Percentiles rank a stretch among this genome's conserved stretches.
phyloP scores from a whole-genome alignment of 2,888 invertebrate species.

The Patella depressa region DNA sequence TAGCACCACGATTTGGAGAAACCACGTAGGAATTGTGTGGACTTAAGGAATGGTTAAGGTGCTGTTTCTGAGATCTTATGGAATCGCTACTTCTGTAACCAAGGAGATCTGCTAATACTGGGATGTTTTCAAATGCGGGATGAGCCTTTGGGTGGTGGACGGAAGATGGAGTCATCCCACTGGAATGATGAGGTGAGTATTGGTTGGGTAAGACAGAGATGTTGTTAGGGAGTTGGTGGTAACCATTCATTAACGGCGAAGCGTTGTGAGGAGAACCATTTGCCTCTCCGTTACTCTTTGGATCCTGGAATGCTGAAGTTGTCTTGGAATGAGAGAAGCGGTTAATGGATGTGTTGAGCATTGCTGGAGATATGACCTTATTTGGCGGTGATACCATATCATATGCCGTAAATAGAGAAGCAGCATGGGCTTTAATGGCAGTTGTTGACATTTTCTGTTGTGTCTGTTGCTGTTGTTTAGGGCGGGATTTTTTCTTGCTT shows the following conservation, averaged over 20 bases:
- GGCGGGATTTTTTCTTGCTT: slow-evolving; percentile 46
- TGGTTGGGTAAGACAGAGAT: slow-evolving; percentile 20
- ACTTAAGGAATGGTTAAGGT: neutral
- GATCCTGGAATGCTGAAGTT: slow-evolving; percentile 57
- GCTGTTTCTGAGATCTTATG: neutral
- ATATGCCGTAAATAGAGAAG: slow-evolving; percentile 45
- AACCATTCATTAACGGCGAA: neutral
- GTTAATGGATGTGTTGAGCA: slow-evolving; percentile 43
- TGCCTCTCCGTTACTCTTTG: slow-evolving; percentile 29
- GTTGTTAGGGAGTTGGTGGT: slow-evolving; percentile 16
- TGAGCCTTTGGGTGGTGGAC: neutral
- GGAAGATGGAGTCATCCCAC: neutral
- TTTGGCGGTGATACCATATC: slow-evolving; percentile 64
- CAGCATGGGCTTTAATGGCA: slow-evolving; percentile 11
- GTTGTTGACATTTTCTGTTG: slow-evolving; percentile 18
- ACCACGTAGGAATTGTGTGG: neutral
- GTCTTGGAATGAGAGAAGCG: slow-evolving; percentile 53
- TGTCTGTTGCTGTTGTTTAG: slow-evolving; percentile 37
- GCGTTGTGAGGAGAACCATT: slow-evolving; percentile 22
- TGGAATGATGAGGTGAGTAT: neutral
- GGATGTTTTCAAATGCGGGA: slow-evolving; percentile 32
- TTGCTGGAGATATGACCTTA: slow-evolving; percentile 55
- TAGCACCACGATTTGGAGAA: neutral
- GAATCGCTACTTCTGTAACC: slow-evolving; percentile 17
- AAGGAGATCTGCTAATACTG: slow-evolving; percentile 38